Conservation (phyloP, 2,888 invertebrate genomes). For the Orchesellides sinensis region DNA sequence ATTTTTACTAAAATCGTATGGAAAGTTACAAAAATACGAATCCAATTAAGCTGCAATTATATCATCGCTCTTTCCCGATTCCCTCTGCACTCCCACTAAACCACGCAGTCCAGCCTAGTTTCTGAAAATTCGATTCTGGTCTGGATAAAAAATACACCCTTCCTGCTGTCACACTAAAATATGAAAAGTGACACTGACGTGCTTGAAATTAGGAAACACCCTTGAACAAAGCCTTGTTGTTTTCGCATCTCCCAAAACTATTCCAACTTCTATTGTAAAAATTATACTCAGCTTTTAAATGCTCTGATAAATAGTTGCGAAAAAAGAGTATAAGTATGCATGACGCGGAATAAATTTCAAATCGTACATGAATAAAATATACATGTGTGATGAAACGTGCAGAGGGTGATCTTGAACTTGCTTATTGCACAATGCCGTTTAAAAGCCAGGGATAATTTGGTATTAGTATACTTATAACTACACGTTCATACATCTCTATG, state of each 20-base stretch:
- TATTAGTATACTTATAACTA: no score
- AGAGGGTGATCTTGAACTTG: not conserved
- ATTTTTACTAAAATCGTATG: not conserved
- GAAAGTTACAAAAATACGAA: not conserved
- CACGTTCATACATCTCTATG: no score
- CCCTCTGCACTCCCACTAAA: not conserved
- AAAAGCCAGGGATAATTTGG: no score
- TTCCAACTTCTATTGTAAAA: not conserved
- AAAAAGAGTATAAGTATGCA: not conserved
- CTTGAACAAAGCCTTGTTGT: conserved; percentile 18
- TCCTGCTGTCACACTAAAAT: conserved; percentile 31
- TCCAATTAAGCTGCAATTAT: conserved; percentile 35
- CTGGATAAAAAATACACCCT: conserved; percentile 24
- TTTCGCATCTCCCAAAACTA: not conserved
- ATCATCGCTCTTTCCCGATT: not conserved
- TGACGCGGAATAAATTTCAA: not conserved
- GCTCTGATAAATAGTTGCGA: not conserved
- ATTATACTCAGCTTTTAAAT: not conserved
- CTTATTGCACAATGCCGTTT: no score
- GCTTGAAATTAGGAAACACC: conserved; percentile 21
- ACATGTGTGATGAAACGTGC: not conserved
- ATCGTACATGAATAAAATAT: not conserved
- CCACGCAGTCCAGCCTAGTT: conserved; percentile 3
- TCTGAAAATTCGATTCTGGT: not conserved
- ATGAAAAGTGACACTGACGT: conserved; percentile 33